Conservation (phyloP, 2,888 invertebrate genomes). For the Sphinx pinastri region DNA sequence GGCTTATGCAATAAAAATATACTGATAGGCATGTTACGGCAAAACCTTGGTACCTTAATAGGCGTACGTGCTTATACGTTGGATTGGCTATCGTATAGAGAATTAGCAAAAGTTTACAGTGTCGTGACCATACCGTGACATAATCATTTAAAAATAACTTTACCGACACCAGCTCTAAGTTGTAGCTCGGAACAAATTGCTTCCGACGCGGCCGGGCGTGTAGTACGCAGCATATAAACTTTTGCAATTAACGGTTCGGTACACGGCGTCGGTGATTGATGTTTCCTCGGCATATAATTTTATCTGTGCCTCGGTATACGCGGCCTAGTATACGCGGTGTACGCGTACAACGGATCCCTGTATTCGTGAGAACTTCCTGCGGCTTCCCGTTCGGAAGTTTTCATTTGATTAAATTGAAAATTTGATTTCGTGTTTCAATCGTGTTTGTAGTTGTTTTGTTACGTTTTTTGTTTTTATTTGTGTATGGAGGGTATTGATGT, state of each 20-base stretch:
- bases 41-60: too few species aligned
- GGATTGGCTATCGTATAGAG: too few species aligned
- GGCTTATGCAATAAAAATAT: too few species aligned
- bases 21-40: too few species aligned
- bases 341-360: slow-evolving; percentile 9
- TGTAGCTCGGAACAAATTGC: slow-evolving; percentile 51
- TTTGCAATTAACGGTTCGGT: slow-evolving; percentile 59
- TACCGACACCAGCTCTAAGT: slow-evolving; percentile 20
- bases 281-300: slow-evolving; percentile 34
- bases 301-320: slow-evolving; percentile 21
- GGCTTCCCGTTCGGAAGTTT: slow-evolving; percentile 19
- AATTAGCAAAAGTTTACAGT: background rate
- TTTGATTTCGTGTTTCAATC: background rate
- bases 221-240: slow-evolving; percentile 54
- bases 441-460: background rate
- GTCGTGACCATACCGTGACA: background rate
- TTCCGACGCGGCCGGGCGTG: slow-evolving; percentile 44
- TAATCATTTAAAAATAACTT: slow-evolving; percentile 26
- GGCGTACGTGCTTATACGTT: too few species aligned
- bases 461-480: background rate
- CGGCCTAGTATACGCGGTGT: background rate
- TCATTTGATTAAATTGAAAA: slow-evolving; percentile 21
- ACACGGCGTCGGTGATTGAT: slow-evolving; percentile 49
- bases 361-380: slow-evolving; percentile 20
- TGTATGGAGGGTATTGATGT: too few species aligned